Evolutionary conservation across 2,113 vertebrate species (phyloP), one percentile per base, ranked within the genome.

Genomic region (Anas platyrhynchos): DNA sequence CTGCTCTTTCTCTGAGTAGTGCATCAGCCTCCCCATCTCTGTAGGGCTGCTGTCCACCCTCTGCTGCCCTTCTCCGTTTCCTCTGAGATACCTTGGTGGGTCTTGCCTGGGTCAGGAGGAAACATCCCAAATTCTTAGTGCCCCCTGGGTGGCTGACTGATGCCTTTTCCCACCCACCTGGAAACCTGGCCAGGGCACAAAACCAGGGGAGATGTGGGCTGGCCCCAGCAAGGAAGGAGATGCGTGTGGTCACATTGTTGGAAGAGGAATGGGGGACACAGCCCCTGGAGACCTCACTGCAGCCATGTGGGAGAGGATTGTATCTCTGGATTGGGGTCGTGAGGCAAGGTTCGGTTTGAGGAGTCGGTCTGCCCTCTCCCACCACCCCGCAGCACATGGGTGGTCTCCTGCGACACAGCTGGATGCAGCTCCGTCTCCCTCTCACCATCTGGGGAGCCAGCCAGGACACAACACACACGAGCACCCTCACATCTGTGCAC

Each of bases 291-390:
- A 18, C 34, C 46, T 74, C 83, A 20, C 52, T 88, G 73, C 68
- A 88, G 43, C 34, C 66, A 46, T 0, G 0, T 1, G 7, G 69
- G 41, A 89, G 32, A 87, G 31, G 74, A 83, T 26, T 3, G 3
- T 1, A 3, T 54, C 36, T 71, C 59, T 1, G 4, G 22, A 46
- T 22, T 16, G 6, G 61, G 56, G 79, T 89, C 72, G 66, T 41
- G 55, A 91, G 36, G 58, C 67, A 85, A 56, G 43, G 43, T n/a
- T 7, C 9, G 21, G 36, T 75, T 78, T 4, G 8, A 82, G 61
- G 38, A 41, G 52, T 21, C 0, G 0, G 21, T 75, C 59, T 66
- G 36, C 23, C 52, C 48, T 77, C 0, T 0, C 43, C 48, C 82
- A 83, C 32, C 5, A 7, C 36, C 36, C 15, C 0, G 0, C 46